Conservation (phyloP, 2,888 invertebrate species). For the Resseliella maxima region DNA sequence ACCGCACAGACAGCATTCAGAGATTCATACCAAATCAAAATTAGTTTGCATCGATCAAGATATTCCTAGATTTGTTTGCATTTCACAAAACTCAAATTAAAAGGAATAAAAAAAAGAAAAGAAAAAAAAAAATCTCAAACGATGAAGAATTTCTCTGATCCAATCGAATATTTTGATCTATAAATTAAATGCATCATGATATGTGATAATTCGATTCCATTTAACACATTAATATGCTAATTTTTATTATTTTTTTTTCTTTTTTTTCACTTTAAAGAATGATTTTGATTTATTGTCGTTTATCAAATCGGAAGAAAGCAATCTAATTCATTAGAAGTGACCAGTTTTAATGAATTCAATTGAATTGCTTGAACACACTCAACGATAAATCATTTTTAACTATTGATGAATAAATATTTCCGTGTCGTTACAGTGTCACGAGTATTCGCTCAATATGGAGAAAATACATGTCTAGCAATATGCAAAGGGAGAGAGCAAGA, state of each 20-base stretch:
- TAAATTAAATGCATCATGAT: conserved; percentile 48
- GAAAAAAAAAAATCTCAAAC: too few relatives aligned
- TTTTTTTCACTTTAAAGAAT: too few relatives aligned
- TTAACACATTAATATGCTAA: conserved; percentile 49
- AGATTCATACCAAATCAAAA: neutral
- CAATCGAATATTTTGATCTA: neutral
- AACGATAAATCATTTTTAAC: conserved; percentile 1
- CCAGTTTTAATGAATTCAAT: neutral
- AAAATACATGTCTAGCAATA: too few relatives aligned
- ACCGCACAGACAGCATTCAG: neutral
- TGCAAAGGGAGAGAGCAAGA: too few relatives aligned
- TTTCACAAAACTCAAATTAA: neutral
- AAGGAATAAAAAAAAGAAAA: too few relatives aligned
- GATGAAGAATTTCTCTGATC: too few relatives aligned
- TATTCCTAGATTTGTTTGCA: neutral
- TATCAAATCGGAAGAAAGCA: conserved; percentile 21
- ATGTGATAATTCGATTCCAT: conserved; percentile 43
- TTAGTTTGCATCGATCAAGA: neutral
- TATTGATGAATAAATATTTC: conserved; percentile 11
- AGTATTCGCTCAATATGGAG: neutral
- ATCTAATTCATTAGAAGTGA: conserved; percentile 28
- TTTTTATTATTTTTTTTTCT: too few relatives aligned
- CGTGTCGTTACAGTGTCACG: neutral
- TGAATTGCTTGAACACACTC: neutral
- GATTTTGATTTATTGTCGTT: conserved; percentile 15